Conservation (phyloP, 2,888 invertebrate genomes). For the Belgica antarctica region DNA sequence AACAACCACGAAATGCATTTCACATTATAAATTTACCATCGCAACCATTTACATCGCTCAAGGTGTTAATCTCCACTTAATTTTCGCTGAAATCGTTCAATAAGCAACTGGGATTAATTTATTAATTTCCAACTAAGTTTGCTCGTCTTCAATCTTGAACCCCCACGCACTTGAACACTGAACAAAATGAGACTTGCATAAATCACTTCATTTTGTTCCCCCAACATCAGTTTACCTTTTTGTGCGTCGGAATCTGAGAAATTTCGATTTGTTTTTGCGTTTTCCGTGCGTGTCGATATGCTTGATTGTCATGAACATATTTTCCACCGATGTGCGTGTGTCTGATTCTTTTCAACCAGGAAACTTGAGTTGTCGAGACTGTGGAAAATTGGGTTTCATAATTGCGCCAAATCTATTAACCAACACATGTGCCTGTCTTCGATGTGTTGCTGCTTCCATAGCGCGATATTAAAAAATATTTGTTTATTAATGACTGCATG, state of each 20-base stretch:
- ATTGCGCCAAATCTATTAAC: slow-evolving; percentile 28
- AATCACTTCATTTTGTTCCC: neutral
- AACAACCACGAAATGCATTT: no score
- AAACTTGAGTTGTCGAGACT: slow-evolving; percentile 26
- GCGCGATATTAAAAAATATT: slow-evolving; percentile 37
- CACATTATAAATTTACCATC: no score
- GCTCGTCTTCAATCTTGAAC: neutral
- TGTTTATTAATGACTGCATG: slow-evolving; percentile 41
- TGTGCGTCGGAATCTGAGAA: no score
- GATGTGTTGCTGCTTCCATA: neutral
- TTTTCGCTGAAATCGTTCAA: no score
- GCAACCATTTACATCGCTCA: no score
- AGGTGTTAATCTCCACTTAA: no score
- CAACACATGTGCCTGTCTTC: neutral
- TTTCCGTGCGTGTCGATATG: neutral
- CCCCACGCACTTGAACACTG: neutral
- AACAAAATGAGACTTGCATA: neutral
- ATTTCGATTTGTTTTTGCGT: neutral
- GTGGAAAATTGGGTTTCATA: slow-evolving; percentile 37
- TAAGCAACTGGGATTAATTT: neutral
- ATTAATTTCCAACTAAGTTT: neutral
- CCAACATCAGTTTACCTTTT: no score
- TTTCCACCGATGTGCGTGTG: neutral
- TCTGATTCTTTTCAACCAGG: neutral
- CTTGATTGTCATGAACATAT: neutral